Conservation (phyloP, 1,140 invertebrate genomes). For the Coenobita brevimanus region DNA sequence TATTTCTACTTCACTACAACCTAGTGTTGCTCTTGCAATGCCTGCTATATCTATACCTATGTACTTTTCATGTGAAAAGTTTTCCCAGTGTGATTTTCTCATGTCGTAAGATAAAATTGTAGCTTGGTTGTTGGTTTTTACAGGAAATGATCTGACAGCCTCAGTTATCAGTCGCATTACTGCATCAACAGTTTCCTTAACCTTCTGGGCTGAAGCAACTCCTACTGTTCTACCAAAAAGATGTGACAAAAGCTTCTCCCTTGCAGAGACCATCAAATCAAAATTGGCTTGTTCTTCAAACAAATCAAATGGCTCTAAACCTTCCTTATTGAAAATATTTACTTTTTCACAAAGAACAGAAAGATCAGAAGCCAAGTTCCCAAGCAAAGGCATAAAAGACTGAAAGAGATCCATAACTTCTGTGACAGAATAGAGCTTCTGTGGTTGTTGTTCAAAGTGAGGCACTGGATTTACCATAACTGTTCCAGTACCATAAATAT, state of each 20-base stretch:
- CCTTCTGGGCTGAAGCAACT: constrained; percentile 4
- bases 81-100: too few relatives aligned
- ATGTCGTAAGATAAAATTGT: too few relatives aligned
- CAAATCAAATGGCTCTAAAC: constrained; percentile 48
- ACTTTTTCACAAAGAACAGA: constrained; percentile 49
- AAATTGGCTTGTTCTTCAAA: constrained; percentile 63
- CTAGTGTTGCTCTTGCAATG: constrained; percentile 61
- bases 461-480: constrained; percentile 40
- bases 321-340: constrained; percentile 11
- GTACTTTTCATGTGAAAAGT: constrained; percentile 42
- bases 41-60: constrained; percentile 58
- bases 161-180: constrained; percentile 60
- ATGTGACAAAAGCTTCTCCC: constrained; percentile 55
- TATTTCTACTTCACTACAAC: constrained; percentile 62
- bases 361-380: constrained; percentile 52
- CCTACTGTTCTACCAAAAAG: constrained; percentile 43
- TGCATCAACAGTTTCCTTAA: constrained; percentile 58
- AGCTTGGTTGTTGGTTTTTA: too few relatives aligned
- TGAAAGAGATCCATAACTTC: not conserved
- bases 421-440: too few relatives aligned
- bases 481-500: not conserved
- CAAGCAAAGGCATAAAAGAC: not conserved
- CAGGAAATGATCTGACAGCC: constrained; percentile 42
- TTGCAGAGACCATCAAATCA: constrained; percentile 55
- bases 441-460: not conserved